Conservation (phyloP, 1,140 invertebrate species). For the Anastatus disparis region DNA sequence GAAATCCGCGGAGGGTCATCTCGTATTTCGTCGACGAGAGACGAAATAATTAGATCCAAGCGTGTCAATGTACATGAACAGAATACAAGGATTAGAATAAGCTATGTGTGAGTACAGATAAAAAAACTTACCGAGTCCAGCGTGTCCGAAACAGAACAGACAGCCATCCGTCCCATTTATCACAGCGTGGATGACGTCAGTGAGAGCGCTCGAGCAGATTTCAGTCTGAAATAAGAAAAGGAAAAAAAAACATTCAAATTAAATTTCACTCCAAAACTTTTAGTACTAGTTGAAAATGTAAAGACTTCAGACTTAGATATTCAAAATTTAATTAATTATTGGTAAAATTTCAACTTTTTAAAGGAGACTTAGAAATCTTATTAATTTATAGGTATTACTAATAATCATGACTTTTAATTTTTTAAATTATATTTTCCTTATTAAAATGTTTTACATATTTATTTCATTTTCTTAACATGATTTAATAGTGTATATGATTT, state of each 20-base stretch:
- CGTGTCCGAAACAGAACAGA: slow-evolving; percentile 91
- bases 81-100: neutral
- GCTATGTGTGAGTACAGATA: neutral
- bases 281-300: neutral
- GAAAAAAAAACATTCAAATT: neutral
- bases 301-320: no score
- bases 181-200: slow-evolving; percentile 93
- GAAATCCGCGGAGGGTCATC: neutral
- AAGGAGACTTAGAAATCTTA: no score
- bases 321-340: neutral
- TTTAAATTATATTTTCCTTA: no score
- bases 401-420: no score
- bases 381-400: no score
- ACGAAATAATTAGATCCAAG: neutral
- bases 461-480: no score
- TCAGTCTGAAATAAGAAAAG: slow-evolving; percentile 79
- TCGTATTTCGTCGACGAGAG: neutral
- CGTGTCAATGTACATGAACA: neutral
- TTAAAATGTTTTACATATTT: no score
- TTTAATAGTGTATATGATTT: no score
- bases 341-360: no score
- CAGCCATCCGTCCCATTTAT: slow-evolving; percentile 94
- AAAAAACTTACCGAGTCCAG: slow-evolving; percentile 81
- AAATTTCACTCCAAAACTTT: no score
- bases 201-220: slow-evolving; percentile 87